Evolutionary conservation across 2,113 vertebrate species (phyloP).

Genomic region (Anoura caudifer): DNA sequence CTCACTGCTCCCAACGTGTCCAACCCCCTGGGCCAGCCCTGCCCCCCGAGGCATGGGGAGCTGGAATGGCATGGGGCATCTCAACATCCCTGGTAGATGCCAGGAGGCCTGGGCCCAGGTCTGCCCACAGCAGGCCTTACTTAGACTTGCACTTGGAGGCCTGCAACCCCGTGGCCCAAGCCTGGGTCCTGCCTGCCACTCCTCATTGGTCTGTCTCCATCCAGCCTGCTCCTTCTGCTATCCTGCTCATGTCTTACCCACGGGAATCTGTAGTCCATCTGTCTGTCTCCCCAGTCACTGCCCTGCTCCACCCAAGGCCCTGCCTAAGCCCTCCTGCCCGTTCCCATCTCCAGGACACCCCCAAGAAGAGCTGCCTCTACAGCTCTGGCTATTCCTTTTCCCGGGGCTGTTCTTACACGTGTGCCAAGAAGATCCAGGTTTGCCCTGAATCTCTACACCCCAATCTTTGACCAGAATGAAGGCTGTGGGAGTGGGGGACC

Average conservation of each 20-base stretch:
- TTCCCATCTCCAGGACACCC: conserved; percentile 34
- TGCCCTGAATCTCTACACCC: neutral
- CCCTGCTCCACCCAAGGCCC: neutral
- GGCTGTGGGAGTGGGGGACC: no score
- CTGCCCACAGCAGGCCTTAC: neutral
- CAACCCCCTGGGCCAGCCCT: rapidly evolving
- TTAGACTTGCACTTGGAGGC: neutral
- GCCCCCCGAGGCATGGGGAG: neutral
- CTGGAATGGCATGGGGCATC: neutral
- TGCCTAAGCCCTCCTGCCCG: neutral
- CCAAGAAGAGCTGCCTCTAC: conserved; percentile 70
- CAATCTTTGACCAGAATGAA: neutral
- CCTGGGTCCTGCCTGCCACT: neutral
- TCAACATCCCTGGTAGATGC: neutral
- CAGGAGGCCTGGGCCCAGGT: no score
- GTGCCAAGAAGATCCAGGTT: conserved; percentile 73
- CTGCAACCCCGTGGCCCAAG: neutral
- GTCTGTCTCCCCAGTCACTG: neutral
- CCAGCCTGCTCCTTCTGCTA: neutral
- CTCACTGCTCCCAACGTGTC: neutral
- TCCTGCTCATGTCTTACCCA: neutral
- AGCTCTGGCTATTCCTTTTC: conserved; percentile 52
- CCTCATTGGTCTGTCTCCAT: no score
- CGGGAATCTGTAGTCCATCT: neutral
- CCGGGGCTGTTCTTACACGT: conserved; percentile 66